These are phyloP conservation scores for Drosophila lini DNA, from an alignment of 1,140 invertebrate genomes.

Conservation along the genomic window DNA sequence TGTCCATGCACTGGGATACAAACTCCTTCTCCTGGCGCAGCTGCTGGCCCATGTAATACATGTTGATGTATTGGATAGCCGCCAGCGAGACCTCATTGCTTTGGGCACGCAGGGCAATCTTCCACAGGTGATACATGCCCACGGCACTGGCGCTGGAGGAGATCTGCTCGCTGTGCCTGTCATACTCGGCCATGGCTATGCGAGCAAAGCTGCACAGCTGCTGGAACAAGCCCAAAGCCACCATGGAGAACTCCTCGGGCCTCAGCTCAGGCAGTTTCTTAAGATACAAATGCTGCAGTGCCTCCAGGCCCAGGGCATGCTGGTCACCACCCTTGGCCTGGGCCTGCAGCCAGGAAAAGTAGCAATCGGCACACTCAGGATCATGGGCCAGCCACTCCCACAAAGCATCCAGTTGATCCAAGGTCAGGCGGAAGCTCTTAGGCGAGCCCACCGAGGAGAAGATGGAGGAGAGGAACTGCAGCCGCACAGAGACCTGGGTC, in stretches of 20 bases:
- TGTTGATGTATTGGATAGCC: conserved; percentile 96
- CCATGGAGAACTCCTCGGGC: conserved; percentile 95
- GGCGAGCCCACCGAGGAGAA: conserved; percentile 96
- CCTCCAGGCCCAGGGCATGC: conserved; percentile 94
- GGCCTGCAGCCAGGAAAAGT: conserved; percentile 95
- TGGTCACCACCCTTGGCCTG: conserved; percentile 96
- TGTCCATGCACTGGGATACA: conserved; percentile 95
- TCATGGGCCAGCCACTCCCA: conserved; percentile 96
- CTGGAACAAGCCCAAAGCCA: conserved; percentile 94
- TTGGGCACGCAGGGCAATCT: conserved; percentile 93
- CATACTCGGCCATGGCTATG: conserved; percentile 87
- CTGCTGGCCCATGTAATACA: conserved; percentile 96
- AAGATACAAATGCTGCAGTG: conserved; percentile 94
- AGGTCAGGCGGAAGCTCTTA: conserved; percentile 92
- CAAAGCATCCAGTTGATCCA: conserved; percentile 94
- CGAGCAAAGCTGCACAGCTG: conserved; percentile 94
- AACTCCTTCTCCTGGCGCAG: conserved; percentile 96
- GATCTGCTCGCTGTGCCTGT: conserved; percentile 84
- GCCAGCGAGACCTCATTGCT: conserved; percentile 97
- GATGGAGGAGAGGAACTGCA: conserved; percentile 96
- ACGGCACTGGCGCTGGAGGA: conserved; percentile 87
- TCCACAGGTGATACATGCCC: conserved; percentile 97
- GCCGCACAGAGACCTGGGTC: conserved; percentile 94
- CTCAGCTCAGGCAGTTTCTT: conserved; percentile 94
- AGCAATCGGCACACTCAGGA: conserved; percentile 93